Evolutionary conservation across 2,888 invertebrate genomes (phyloP).

Genomic region (Cataglyphis altisquamis): DNA sequence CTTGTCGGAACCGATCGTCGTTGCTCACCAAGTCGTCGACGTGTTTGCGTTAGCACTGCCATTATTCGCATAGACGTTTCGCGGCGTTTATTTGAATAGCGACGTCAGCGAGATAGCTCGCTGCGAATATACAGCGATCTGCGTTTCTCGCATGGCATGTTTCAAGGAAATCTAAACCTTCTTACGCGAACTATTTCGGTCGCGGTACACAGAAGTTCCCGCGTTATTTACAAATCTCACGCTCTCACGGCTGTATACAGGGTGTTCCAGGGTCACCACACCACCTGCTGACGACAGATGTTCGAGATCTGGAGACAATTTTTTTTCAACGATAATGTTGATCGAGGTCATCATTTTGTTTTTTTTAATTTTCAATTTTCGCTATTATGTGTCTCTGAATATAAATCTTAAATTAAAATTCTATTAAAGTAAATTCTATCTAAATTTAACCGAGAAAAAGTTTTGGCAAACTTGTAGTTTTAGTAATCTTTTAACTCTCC

Average conservation of each 20-base stretch:
- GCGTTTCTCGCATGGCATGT: conserved; percentile 28
- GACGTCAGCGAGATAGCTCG: conserved; percentile 46
- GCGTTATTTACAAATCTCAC: conserved; percentile 51
- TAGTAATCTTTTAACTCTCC: not conserved
- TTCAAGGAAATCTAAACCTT: conserved; percentile 54
- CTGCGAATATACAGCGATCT: conserved; percentile 28
- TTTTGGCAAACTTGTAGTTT: not conserved
- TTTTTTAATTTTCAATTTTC: not conserved
- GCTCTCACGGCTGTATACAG: conserved; percentile 17
- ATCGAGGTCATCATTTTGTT: not conserved
- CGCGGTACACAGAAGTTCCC: conserved; percentile 25
- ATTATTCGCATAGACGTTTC: conserved; percentile 48
- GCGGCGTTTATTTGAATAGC: conserved; percentile 47
- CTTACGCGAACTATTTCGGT: conserved; percentile 42
- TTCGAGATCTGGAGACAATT: not conserved
- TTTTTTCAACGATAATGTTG: not conserved
- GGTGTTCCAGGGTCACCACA: not conserved
- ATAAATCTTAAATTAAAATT: not conserved
- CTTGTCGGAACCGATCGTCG: conserved; percentile 32
- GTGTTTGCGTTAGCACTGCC: conserved; percentile 38
- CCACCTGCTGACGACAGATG: not conserved
- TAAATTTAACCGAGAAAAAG: not conserved
- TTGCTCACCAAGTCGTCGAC: conserved; percentile 31
- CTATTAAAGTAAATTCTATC: not conserved
- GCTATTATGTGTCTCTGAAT: not conserved